phyloP scores from a whole-genome alignment of 92 coral and sea anemone genomes.

The Phymanthus crucifer region DNA sequence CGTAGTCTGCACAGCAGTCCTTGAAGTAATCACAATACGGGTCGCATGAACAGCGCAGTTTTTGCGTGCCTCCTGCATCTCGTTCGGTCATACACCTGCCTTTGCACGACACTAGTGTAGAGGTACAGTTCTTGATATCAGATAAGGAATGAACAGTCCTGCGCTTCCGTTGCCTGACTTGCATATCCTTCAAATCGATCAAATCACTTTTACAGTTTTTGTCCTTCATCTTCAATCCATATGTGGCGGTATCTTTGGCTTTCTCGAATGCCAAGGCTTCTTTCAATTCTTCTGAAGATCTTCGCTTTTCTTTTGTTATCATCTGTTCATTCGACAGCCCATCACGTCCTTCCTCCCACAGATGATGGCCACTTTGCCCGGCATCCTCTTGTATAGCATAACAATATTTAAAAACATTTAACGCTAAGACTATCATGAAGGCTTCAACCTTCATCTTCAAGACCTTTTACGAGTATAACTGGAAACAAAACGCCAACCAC shows the following conservation, averaged over 20 bases:
- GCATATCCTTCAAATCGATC: not conserved
- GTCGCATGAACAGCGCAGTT: conserved; percentile 21
- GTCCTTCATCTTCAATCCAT: not conserved
- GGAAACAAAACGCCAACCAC: not conserved
- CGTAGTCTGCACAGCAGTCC: conserved; percentile 27
- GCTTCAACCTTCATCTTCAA: not conserved
- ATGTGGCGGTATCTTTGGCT: not conserved
- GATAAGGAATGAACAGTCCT: not conserved
- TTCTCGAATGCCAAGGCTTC: not conserved
- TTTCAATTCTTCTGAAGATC: not conserved
- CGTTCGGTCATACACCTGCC: conserved; percentile 6
- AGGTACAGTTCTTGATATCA: not conserved
- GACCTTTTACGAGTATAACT: not conserved
- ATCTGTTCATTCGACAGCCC: not conserved
- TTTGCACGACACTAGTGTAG: not conserved
- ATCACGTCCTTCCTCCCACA: not conserved
- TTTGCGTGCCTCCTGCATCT: conserved; percentile 11
- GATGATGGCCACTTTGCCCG: not conserved
- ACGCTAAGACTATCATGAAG: not conserved
- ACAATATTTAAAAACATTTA: not conserved
- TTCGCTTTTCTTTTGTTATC: not conserved
- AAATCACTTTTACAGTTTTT: not conserved
- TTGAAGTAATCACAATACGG: conserved; percentile 28
- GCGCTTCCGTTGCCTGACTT: not conserved
- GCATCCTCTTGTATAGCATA: not conserved